These are phyloP conservation scores for Aurelia sp. DNA, from an alignment of 30 jellyfish, hydroid and myxozoan genomes.

Conservation along the genomic window DNA sequence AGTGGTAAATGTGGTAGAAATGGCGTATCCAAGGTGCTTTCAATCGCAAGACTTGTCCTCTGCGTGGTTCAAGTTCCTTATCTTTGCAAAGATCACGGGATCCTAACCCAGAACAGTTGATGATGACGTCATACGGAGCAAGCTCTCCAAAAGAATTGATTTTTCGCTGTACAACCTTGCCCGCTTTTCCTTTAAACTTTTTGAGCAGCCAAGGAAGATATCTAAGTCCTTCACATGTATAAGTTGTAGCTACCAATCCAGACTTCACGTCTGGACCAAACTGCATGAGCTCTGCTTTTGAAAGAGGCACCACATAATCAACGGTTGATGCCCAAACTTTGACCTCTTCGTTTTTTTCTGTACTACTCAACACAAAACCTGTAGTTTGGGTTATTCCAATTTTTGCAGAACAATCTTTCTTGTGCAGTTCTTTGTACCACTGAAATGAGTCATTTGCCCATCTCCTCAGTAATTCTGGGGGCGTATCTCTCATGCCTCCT, in stretches of 20 bases:
- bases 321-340: constrained; percentile 3
- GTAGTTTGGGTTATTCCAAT: constrained; percentile 13
- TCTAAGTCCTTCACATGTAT: constrained; percentile 5
- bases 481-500: constrained; percentile 5
- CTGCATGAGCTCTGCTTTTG: background rate
- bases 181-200: constrained; percentile 50
- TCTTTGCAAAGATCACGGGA: constrained; percentile 64
- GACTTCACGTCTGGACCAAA: constrained; percentile 33
- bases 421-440: constrained; percentile 12
- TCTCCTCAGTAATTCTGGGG: constrained; percentile 17
- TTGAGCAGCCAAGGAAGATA: constrained; percentile 33
- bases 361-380: constrained; percentile 5
- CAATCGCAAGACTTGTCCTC: constrained; percentile 81
- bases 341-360: background rate
- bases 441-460: constrained; percentile 10
- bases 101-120: constrained; percentile 82
- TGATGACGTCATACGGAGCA: constrained; percentile 60
- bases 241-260: constrained; percentile 9
- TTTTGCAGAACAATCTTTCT: constrained; percentile 10
- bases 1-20: constrained; percentile 18
- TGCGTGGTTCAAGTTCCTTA: constrained; percentile 40
- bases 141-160: constrained; percentile 67
- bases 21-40: constrained; percentile 88
- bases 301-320: background rate
- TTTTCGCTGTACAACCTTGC: constrained; percentile 52